Conservation (phyloP, 2,797 vertebrate genomes). For the Scarus forsteni region DNA sequence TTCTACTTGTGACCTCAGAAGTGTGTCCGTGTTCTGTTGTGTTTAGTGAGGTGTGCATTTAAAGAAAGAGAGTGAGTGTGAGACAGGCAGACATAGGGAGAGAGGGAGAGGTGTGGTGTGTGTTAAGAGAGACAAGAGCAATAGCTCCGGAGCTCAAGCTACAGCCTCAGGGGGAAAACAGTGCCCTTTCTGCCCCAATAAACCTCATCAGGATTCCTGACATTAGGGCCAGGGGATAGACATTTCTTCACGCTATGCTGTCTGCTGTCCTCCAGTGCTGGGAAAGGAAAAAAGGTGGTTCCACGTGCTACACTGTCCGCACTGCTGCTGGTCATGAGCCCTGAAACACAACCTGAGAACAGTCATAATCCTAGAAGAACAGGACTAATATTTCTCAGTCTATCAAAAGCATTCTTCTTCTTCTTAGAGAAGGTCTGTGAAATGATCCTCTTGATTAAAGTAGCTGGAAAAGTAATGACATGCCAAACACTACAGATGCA, state of each 20-base stretch:
- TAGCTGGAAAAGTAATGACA: not conserved
- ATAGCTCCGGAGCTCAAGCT: constrained; percentile 75
- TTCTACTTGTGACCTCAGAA: constrained; percentile 20
- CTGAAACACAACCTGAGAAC: constrained; percentile 17
- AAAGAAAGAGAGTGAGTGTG: constrained; percentile 34
- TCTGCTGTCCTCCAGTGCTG: constrained; percentile 85
- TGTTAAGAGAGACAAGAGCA: constrained; percentile 66
- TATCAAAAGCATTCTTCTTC: not conserved
- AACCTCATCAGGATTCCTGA: constrained; percentile 89
- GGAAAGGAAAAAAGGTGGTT: constrained; percentile 65
- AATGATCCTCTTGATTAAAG: not conserved
- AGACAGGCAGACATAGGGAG: constrained; percentile 17
- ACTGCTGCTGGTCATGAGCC: constrained; percentile 24
- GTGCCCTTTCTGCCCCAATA: constrained; percentile 96
- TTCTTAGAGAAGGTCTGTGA: not conserved
- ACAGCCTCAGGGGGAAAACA: constrained; percentile 81
- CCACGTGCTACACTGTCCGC: constrained; percentile 39
- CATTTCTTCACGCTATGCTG: constrained; percentile 93
- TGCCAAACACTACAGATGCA: not conserved
- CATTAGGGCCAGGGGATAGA: constrained; percentile 84
- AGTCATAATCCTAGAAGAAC: constrained; percentile 16
- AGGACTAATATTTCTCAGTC: constrained; percentile 2
- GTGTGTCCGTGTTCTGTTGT: not conserved
- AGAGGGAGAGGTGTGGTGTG: constrained; percentile 49
- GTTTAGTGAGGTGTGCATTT: constrained; percentile 22